Evolutionary conservation across 2,888 invertebrate genomes (phyloP).

Genomic region (Eupithecia vulgata): DNA sequence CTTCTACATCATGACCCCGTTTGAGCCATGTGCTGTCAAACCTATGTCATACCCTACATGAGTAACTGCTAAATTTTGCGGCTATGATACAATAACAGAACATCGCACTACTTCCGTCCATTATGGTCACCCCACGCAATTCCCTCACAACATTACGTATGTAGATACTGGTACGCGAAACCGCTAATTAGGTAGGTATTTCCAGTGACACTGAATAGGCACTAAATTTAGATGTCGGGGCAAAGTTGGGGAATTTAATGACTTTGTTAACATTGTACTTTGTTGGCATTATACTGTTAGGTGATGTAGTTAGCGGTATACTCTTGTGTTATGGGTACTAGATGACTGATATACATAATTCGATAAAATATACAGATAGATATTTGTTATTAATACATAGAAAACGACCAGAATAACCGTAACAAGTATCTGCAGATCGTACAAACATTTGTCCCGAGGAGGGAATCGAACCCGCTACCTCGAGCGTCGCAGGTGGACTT

Average conservation of each 20-base stretch:
- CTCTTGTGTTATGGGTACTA: too few species aligned
- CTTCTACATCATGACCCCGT: neutral
- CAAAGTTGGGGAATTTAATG: constrained; percentile 16
- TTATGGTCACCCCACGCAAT: constrained; percentile 13
- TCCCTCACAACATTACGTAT: constrained; percentile 7
- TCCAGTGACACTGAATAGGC: constrained; percentile 19
- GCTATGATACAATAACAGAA: neutral
- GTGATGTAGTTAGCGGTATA: neutral
- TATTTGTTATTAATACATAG: too few species aligned
- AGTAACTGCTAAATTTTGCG: neutral
- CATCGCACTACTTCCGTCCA: constrained; percentile 10
- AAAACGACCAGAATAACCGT: too few species aligned
- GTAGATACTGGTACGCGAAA: constrained; percentile 21
- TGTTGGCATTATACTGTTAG: neutral
- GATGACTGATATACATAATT: too few species aligned
- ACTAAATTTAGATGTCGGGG: constrained; percentile 21
- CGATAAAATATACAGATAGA: too few species aligned
- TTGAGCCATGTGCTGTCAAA: constrained; percentile 1
- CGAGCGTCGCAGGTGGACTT: too few species aligned
- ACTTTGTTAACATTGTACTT: constrained; percentile 9
- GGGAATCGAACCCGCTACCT: too few species aligned
- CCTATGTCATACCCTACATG: neutral
- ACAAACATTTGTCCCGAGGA: too few species aligned
- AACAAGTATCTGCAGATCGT: too few species aligned
- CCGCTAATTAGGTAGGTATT: constrained; percentile 23